These are phyloP conservation scores for Euura saliciscinereae DNA, from an alignment of 1,140 invertebrate species.

Conservation along the genomic window DNA sequence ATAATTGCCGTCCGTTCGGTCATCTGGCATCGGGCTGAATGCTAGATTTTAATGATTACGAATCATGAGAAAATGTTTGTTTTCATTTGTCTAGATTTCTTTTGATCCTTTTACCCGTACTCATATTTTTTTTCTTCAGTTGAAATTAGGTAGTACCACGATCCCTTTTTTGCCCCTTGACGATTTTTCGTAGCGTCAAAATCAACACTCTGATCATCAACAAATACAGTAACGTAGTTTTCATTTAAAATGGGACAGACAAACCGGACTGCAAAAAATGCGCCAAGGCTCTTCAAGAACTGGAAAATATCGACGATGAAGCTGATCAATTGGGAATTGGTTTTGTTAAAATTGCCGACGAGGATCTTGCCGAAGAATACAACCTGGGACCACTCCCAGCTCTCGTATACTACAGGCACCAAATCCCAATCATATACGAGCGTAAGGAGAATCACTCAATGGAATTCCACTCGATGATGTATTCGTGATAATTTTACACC, in stretches of 20 bases:
- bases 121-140: neutral
- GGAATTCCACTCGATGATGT: slow-evolving; percentile 12
- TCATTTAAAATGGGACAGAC: slow-evolving; percentile 70
- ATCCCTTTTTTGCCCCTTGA: neutral
- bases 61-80: too few relatives aligned
- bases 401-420: slow-evolving; percentile 91
- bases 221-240: slow-evolving; percentile 27
- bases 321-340: slow-evolving; percentile 94
- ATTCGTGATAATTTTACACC: slow-evolving; percentile 9
- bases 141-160: slow-evolving; percentile 9
- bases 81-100: too few relatives aligned
- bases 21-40: too few relatives aligned
- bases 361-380: slow-evolving; percentile 90
- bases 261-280: slow-evolving; percentile 93
- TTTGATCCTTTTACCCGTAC: too few relatives aligned
- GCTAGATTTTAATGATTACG: too few relatives aligned
- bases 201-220: neutral
- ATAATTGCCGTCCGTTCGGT: neutral
- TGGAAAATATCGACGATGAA: slow-evolving; percentile 95
- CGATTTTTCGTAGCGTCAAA: too few relatives aligned
- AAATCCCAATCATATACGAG: slow-evolving; percentile 94
- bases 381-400: slow-evolving; percentile 86
- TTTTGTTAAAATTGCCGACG: slow-evolving; percentile 94
- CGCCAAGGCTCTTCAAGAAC: slow-evolving; percentile 84
- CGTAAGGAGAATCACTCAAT: slow-evolving; percentile 64